Percentiles rank a stretch among this genome's conserved stretches.
Evolutionary conservation across 2,888 invertebrate species (phyloP).

Genomic region (Agelastica alni): DNA sequence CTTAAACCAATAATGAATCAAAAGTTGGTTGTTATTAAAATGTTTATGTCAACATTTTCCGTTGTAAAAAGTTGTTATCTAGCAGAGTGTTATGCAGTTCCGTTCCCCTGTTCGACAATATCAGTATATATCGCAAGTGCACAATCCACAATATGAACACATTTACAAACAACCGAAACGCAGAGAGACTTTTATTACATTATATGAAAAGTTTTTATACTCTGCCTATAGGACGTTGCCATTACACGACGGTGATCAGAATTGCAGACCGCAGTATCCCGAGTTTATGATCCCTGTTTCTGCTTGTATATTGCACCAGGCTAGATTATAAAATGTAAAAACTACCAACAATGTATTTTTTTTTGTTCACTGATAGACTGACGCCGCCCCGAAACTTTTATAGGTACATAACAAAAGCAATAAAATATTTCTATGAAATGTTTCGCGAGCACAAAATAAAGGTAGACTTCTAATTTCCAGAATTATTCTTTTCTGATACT

Average conservation of each 20-base stretch:
- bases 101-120: background rate
- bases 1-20: too few species aligned
- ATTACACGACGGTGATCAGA: conserved; percentile 54
- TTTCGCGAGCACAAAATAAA: conserved; percentile 46
- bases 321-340: conserved; percentile 56
- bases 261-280: conserved; percentile 52
- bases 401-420: conserved; percentile 48
- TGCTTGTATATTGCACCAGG: conserved; percentile 51
- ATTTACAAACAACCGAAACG: conserved; percentile 41
- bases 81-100: background rate
- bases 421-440: conserved; percentile 50
- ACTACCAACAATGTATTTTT: conserved; percentile 54
- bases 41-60: background rate
- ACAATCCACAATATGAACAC: conserved; percentile 41
- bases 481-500: conserved; percentile 44
- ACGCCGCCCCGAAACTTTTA: conserved; percentile 49
- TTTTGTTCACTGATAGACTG: conserved; percentile 48
- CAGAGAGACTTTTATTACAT: conserved; percentile 47
- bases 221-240: conserved; percentile 54
- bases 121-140: conserved; percentile 14
- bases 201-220: conserved; percentile 54
- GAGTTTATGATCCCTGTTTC: conserved; percentile 53
- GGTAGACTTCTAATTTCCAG: conserved; percentile 47
- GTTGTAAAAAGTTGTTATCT: background rate
- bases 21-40: too few species aligned